Base-by-base conservation (phyloP, 2,888 invertebrate species). In the Cyclophora albipunctata region DNA sequence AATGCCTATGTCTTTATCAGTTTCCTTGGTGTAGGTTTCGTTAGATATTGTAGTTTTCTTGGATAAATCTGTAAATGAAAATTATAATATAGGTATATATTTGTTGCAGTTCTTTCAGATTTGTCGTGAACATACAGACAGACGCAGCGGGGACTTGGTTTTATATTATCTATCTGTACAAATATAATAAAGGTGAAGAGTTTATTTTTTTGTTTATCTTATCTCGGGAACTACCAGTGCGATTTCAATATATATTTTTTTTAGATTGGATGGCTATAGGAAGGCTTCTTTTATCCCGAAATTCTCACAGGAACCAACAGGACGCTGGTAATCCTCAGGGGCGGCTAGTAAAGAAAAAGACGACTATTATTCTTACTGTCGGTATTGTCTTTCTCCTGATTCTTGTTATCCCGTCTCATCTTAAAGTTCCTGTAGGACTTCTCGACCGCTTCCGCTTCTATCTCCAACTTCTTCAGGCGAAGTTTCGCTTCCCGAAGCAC, bases 361-460 rank as follows among this genome's bases (percentile, higher is more conserved):
- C 2, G 20, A 20, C 20, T 20, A 20, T 20, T 20, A 20, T 20
- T 20, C 20, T 20, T 20, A 20, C 20, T 20, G 20, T 20, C 20
- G 20, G 20, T 57, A 1, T 49, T 52, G 4, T 37, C 50, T 7
- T 56, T 57, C 41, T 64, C 66, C 2, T 53, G 55, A 4, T 57
- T 58, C 44, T 61, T 40, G 35, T 63, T 57, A 0, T 64, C 56
- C 52, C 76, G 79, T 20, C 73, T 67, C 46, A 66, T 69, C 20
- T 80, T 73, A 57, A 85, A 90, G 64, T 82, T 73, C 37, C 75
- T 52, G 64, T 90, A 91, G 1, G 89, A 90, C 45, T 81, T 65
- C 68, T 91, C 91, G 0, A 91, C 90, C 1, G 90, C 89, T 48
- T 90, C 90, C 7, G 91, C 91, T 60, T 92, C 91, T n/a, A 89